These are phyloP conservation scores for Stenodema calcarata DNA, from an alignment of 2,888 invertebrate species.

Conservation along the genomic window DNA sequence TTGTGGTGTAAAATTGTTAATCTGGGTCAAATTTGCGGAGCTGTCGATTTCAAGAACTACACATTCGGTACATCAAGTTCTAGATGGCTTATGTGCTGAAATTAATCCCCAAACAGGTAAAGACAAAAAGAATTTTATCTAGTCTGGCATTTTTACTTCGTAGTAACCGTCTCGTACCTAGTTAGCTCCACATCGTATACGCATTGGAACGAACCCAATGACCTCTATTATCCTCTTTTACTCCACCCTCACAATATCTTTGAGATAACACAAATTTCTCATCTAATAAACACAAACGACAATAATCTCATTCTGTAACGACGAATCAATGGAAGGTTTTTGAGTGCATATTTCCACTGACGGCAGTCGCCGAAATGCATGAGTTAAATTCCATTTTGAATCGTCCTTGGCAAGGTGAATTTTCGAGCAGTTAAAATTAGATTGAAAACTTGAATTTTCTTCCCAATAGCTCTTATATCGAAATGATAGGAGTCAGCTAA, in stretches of 20 bases:
- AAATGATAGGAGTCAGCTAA: too few relatives aligned
- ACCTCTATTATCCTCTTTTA: neutral
- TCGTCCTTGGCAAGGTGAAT: neutral
- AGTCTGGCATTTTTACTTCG: neutral
- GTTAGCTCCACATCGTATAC: neutral
- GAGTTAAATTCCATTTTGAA: neutral
- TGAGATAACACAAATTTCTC: neutral
- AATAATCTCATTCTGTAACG: neutral
- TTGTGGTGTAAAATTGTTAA: neutral
- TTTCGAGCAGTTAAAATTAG: neutral
- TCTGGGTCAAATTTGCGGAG: constrained; percentile 43
- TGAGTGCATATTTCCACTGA: too few relatives aligned
- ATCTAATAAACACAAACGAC: neutral
- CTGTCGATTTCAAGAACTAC: constrained; percentile 13
- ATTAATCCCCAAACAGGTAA: constrained; percentile 34
- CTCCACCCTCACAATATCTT: constrained; percentile 4
- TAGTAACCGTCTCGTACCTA: neutral
- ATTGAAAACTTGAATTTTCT: neutral
- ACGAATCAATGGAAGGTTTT: too few relatives aligned
- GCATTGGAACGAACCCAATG: constrained; percentile 9
- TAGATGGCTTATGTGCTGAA: constrained; percentile 47
- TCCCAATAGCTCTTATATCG: too few relatives aligned
- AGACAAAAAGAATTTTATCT: neutral
- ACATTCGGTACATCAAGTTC: constrained; percentile 34
- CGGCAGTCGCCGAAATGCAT: too few relatives aligned